Evolutionary conservation across 2,888 invertebrate genomes (phyloP).

Genomic region (Sturmia bella): DNA sequence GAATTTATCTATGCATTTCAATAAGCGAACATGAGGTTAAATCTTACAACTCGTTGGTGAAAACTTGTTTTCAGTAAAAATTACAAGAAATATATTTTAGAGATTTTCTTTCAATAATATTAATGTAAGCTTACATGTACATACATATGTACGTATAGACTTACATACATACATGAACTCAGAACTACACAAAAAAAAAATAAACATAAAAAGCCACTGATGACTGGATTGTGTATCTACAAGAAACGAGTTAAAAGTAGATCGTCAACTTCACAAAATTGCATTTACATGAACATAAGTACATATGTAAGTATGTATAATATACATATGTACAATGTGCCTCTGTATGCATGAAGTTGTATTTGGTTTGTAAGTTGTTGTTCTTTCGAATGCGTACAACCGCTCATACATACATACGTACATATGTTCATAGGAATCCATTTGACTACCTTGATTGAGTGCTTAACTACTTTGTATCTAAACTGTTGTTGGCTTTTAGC

Average conservation of each 20-base stretch:
- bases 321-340: constrained; percentile 54
- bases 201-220: constrained; percentile 5
- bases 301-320: not conserved
- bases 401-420: not conserved
- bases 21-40: no score
- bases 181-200: not conserved
- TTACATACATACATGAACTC: not conserved
- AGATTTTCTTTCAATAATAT: no score
- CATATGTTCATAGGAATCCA: constrained; percentile 23
- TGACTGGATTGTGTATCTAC: constrained; percentile 4
- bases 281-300: constrained; percentile 50
- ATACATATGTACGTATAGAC: no score
- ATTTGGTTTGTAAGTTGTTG: constrained; percentile 15
- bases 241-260: constrained; percentile 64
- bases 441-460: constrained; percentile 46
- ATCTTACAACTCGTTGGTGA: no score
- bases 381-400: constrained; percentile 28
- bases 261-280: constrained; percentile 53
- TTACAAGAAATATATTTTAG: no score
- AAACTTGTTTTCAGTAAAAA: no score
- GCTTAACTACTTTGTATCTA: constrained; percentile 1
- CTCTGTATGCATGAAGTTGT: no score
- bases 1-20: no score
- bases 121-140: no score
- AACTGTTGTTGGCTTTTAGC: constrained; percentile 19